Conservation (phyloP, 2,113 vertebrate species). For the Eidolon helvum region DNA sequence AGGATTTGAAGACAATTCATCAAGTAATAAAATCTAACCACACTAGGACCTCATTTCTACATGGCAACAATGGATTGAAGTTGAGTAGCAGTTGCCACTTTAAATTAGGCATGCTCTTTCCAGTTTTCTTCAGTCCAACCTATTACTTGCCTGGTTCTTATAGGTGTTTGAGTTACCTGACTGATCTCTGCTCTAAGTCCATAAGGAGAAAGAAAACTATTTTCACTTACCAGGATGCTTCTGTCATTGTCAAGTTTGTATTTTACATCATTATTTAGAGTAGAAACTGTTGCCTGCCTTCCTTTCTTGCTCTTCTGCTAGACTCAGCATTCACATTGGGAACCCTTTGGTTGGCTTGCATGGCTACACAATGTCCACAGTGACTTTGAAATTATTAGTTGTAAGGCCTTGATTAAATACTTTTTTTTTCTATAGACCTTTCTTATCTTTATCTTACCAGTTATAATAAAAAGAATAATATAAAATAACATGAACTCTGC, state of each 20-base stretch:
- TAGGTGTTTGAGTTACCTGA: neutral
- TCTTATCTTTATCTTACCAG: neutral
- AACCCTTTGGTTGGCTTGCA: neutral
- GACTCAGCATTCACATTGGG: neutral
- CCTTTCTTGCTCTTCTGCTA: neutral
- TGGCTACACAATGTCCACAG: neutral
- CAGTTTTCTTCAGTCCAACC: neutral
- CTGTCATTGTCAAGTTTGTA: neutral
- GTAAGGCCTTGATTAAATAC: neutral
- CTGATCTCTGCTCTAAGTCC: neutral
- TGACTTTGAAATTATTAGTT: neutral
- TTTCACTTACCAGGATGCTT: neutral
- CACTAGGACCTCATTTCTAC: neutral
- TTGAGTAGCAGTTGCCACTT: neutral
- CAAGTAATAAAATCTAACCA: neutral
- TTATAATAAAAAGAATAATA: slow-evolving; percentile 26
- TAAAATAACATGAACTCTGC: neutral
- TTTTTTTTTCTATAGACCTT: neutral
- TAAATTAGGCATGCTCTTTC: neutral
- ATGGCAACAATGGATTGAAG: neutral
- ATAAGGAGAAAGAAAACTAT: neutral
- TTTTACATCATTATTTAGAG: neutral
- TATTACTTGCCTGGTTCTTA: neutral
- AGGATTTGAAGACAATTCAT: neutral
- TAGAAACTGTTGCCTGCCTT: neutral